Evolutionary conservation across 2,797 vertebrate genomes (phyloP), one percentile per base, ranked within the genome.

Genomic region (Martes flavigula): DNA sequence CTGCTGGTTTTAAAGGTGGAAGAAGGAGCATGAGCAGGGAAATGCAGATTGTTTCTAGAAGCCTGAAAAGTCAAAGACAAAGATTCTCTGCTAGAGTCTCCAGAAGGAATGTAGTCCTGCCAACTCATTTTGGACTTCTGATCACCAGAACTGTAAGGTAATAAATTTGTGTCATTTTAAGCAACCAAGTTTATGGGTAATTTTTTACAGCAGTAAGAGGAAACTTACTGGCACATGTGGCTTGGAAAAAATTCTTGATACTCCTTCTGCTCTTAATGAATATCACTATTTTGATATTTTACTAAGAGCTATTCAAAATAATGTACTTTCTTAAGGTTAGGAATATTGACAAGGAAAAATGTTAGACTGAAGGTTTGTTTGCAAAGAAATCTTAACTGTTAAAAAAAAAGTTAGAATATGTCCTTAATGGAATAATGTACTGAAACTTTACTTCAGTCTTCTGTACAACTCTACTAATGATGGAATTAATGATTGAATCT

Each of bases 401-500:
- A 51, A 51, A 85, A 54, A 54, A 82, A 60, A 40, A 8, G 48
- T 43, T 51, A 56, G n/a, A 70, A 9, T 62, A 89, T 23, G 2
- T 66, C 17, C 25, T 10, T 62, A n/a, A 38, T 25, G 23, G 7
- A 14, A 4, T 54, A 66, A 72, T 75, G 5, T 58, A 21, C 12
- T 66, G 5, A 91, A 91, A 90, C 12, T 66, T 82, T 23, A 84
- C 21, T 56, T 70, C 21, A 83, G 8, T 60, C 40, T 75, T 64
- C 48, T 56, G 8, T 66, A 62, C 7, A 83, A 60, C 27, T 64
- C 40, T 18, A 54, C 6, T 70, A 89, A 46, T 35, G 10, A 68
- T 46, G 46, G n/a, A 87, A 70, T 90, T 58, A 91, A 68, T n/a
- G n/a, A n/a, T n/a, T n/a, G n/a, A n/a, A 96, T n/a, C 32, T 66